phyloP scores from a whole-genome alignment of 2,888 invertebrate genomes.

The Diarsia mendica region DNA sequence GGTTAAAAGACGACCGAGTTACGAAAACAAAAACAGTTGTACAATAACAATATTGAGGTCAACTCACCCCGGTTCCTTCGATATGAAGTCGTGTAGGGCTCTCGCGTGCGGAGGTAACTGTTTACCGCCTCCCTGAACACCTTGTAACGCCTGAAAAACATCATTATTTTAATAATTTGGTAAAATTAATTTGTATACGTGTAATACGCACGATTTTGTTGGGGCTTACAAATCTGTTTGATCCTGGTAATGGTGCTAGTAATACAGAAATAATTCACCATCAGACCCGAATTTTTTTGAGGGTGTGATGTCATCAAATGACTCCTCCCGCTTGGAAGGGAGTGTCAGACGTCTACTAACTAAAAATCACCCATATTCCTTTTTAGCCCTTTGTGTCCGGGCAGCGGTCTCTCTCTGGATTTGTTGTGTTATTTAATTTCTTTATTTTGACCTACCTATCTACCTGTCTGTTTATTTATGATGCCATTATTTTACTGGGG shows the following conservation, averaged over 20 bases:
- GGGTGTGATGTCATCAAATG: no score
- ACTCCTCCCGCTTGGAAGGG: no score
- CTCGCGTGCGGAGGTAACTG: slow-evolving; percentile 96
- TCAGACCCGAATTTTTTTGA: no score
- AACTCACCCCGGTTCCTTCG: slow-evolving; percentile 94
- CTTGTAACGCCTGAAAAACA: slow-evolving; percentile 70
- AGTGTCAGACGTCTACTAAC: no score
- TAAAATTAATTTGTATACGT: neutral
- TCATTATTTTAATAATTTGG: slow-evolving; percentile 1
- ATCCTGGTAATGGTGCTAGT: neutral
- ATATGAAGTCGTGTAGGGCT: slow-evolving; percentile 96
- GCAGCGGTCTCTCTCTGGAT: no score
- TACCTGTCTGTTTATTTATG: no score
- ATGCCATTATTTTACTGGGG: no score
- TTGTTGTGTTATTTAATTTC: no score
- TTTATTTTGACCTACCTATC: no score
- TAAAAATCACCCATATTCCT: no score
- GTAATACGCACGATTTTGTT: neutral
- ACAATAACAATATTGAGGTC: no score
- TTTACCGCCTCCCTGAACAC: slow-evolving; percentile 84
- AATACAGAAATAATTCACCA: neutral
- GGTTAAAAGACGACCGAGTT: neutral
- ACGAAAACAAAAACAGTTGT: neutral
- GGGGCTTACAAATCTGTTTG: neutral
- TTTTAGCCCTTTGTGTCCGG: no score